A percentile compares a stretch with the other conserved stretches of the same genome.
Conservation (phyloP, 2,888 invertebrate species). For the Chrysolina oricalcia region DNA sequence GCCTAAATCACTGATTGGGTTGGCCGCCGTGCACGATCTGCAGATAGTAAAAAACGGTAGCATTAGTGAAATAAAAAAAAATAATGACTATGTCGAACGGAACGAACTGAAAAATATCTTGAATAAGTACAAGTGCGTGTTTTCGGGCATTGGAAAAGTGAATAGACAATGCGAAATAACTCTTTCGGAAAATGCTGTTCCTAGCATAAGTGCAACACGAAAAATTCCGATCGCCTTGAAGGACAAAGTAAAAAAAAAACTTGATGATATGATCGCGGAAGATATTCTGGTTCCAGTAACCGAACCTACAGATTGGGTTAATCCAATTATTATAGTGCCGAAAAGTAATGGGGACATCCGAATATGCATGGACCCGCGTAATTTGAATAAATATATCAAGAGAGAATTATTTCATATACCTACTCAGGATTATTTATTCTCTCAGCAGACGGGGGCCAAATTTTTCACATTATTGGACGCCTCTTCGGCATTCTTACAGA, state of each 20-base stretch:
- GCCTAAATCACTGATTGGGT: constrained; percentile 4
- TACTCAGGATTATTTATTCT: constrained; percentile 34
- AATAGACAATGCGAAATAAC: constrained; percentile 3
- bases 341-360: constrained; percentile 46
- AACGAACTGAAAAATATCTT: neutral
- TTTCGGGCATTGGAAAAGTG: no score
- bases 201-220: constrained; percentile 32
- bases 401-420: constrained; percentile 39
- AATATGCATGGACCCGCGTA: constrained; percentile 46
- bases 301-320: constrained; percentile 42
- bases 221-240: constrained; percentile 42
- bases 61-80: no score
- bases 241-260: constrained; percentile 41
- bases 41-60: no score
- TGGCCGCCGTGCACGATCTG: neutral
- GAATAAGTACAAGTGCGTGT: no score
- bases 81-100: no score
- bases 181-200: constrained; percentile 37
- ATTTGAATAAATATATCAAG: constrained; percentile 35
- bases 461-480: constrained; percentile 43
- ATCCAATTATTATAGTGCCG: constrained; percentile 41
- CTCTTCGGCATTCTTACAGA: constrained; percentile 47
- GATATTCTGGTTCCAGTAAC: constrained; percentile 30
- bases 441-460: constrained; percentile 31
- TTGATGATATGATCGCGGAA: constrained; percentile 28